These are phyloP conservation scores for Scaptodrosophila lebanonensis DNA, from an alignment of 1,140 invertebrate genomes.

Conservation along the genomic window DNA sequence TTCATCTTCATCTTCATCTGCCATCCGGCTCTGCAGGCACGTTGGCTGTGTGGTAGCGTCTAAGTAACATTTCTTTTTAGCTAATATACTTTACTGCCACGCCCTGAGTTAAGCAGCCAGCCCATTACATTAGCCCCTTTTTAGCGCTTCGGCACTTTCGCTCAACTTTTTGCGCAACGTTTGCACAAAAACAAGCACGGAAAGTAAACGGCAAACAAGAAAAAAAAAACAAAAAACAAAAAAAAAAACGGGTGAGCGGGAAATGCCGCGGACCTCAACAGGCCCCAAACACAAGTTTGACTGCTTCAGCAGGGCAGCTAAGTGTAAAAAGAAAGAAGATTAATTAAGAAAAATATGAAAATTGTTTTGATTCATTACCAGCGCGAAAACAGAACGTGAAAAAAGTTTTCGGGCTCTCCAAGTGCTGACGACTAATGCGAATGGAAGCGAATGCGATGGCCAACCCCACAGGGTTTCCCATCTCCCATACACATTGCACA, in stretches of 20 bases:
- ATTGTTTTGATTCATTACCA: conserved; percentile 53
- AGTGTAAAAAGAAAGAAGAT: conserved; percentile 43
- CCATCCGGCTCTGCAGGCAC: not conserved
- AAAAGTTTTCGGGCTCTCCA: conserved; percentile 12
- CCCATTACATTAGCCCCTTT: conserved; percentile 22
- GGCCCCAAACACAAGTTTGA: not conserved
- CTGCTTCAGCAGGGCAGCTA: not conserved
- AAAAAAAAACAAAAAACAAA: conserved; percentile 16
- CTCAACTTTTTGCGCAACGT: conserved; percentile 33
- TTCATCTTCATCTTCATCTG: conserved; percentile 41
- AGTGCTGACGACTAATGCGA: too few species aligned
- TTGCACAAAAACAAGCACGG: conserved; percentile 21
- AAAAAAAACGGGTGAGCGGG: conserved; percentile 7
- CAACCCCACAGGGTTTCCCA: too few species aligned
- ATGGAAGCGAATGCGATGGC: too few species aligned
- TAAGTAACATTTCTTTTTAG: conserved; percentile 25
- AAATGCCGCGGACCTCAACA: not conserved
- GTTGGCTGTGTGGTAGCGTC: too few species aligned
- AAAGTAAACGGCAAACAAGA: conserved; percentile 24
- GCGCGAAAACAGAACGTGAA: conserved; percentile 28
- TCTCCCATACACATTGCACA: too few species aligned
- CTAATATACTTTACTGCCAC: conserved; percentile 40
- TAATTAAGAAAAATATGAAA: conserved; percentile 68
- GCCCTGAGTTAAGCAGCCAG: conserved; percentile 1
- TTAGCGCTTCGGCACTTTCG: conserved; percentile 35